Percentiles rank a stretch among this genome's conserved stretches.
These are phyloP conservation scores for Drosophila subpulchrella DNA, from an alignment of 1,140 invertebrate genomes.

Conservation along the genomic window DNA sequence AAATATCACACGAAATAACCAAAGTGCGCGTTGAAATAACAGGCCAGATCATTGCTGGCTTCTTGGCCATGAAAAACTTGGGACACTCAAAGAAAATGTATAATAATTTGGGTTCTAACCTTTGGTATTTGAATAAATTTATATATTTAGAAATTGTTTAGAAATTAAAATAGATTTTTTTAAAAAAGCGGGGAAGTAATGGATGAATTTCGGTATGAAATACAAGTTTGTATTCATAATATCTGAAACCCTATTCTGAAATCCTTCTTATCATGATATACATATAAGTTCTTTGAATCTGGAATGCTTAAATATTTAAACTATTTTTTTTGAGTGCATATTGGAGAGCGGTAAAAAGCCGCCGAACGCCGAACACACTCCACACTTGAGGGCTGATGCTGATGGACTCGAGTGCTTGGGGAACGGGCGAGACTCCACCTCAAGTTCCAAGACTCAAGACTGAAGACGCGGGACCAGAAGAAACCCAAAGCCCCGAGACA, in stretches of 20 bases:
- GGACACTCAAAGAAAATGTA: neutral
- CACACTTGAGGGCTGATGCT: conserved; percentile 50
- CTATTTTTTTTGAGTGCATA: conserved; percentile 12
- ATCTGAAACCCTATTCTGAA: no score
- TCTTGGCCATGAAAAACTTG: conserved; percentile 10
- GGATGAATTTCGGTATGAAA: no score
- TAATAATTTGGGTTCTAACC: no score
- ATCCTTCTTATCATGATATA: no score
- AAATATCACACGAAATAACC: conserved; percentile 70
- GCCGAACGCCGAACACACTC: conserved; percentile 49
- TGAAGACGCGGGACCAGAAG: conserved; percentile 23
- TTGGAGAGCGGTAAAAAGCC: conserved; percentile 24
- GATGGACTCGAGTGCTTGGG: conserved; percentile 41
- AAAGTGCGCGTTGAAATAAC: conserved; percentile 72
- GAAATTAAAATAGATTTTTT: no score
- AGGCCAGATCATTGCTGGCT: conserved; percentile 53
- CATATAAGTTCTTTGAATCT: no score
- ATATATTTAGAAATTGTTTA: no score
- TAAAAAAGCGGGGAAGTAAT: no score
- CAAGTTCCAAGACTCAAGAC: conserved; percentile 17
- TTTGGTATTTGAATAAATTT: no score
- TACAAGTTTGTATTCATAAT: no score
- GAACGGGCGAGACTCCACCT: conserved; percentile 38
- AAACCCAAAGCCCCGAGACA: conserved; percentile 23
- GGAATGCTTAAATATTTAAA: no score